Evolutionary conservation across 2,888 invertebrate species (phyloP).

Genomic region (Masnerella sp.): DNA sequence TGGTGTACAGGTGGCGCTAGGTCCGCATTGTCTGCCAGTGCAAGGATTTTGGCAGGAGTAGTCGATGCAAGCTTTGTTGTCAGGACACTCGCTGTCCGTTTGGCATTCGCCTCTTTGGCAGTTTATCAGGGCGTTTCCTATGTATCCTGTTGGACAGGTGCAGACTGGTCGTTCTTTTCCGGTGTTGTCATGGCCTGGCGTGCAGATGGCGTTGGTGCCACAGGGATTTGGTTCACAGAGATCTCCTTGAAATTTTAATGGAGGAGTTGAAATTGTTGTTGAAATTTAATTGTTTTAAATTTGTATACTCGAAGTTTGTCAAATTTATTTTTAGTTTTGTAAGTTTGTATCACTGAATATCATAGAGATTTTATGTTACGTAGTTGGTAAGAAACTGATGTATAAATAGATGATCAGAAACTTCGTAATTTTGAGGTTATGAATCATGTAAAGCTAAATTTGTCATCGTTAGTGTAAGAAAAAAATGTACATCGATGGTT

Average conservation of each 20-base stretch:
- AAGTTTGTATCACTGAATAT: too few species aligned
- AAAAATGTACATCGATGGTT: too few species aligned
- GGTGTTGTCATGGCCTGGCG: conserved; percentile 89
- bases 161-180: conserved; percentile 91
- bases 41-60: conserved; percentile 85
- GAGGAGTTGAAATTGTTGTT: too few species aligned
- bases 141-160: conserved; percentile 87
- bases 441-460: too few species aligned
- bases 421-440: too few species aligned
- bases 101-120: conserved; percentile 90
- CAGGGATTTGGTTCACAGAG: conserved; percentile 93
- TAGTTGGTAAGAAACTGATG: too few species aligned
- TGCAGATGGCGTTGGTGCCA: conserved; percentile 87
- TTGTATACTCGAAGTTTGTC: too few species aligned
- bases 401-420: too few species aligned
- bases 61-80: conserved; percentile 87
- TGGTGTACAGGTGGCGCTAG: conserved; percentile 86
- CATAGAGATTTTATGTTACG: too few species aligned
- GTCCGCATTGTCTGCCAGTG: conserved; percentile 85
- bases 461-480: too few species aligned
- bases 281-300: background rate
- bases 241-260: too few species aligned
- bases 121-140: conserved; percentile 86
- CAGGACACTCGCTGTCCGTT: conserved; percentile 86
- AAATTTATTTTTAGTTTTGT: too few species aligned